A percentile compares a stretch with the other conserved stretches of the same genome.
Evolutionary conservation across 2,888 invertebrate species (phyloP).

Genomic region (Diaperis boleti): DNA sequence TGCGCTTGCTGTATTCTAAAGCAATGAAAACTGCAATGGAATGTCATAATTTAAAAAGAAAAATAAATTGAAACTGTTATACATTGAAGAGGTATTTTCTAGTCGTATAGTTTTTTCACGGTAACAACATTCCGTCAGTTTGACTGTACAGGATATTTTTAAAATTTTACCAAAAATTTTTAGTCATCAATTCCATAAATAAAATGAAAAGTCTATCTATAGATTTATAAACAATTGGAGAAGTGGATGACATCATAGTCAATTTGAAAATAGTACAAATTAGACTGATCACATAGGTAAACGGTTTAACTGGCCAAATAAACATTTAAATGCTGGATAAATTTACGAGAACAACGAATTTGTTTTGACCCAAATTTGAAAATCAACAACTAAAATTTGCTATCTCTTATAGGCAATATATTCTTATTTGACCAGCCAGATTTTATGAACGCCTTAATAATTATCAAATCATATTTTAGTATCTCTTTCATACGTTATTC

Average conservation of each 20-base stretch:
- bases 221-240: conserved; percentile 15
- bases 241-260: conserved; percentile 14
- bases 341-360: not conserved
- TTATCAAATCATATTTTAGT: conserved; percentile 24
- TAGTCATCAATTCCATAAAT: conserved; percentile 15
- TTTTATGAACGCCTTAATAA: conserved; percentile 14
- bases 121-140: conserved; percentile 8
- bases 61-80: not conserved
- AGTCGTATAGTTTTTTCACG: not conserved
- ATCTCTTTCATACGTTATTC: conserved; percentile 19
- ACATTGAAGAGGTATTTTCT: not conserved
- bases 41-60: not conserved
- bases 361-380: conserved; percentile 4
- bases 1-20: not conserved
- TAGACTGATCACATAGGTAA: conserved; percentile 6
- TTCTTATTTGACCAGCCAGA: not conserved
- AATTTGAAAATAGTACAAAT: conserved; percentile 8
- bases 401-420: not conserved
- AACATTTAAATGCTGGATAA: conserved; percentile 9
- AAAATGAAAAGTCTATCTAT: conserved; percentile 8
- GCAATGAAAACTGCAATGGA: not conserved
- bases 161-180: conserved; percentile 2
- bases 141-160: conserved; percentile 16
- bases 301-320: not conserved
- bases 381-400: not conserved